phyloP scores from a whole-genome alignment of 2,797 vertebrate species.

The Semotilus atromaculatus region DNA sequence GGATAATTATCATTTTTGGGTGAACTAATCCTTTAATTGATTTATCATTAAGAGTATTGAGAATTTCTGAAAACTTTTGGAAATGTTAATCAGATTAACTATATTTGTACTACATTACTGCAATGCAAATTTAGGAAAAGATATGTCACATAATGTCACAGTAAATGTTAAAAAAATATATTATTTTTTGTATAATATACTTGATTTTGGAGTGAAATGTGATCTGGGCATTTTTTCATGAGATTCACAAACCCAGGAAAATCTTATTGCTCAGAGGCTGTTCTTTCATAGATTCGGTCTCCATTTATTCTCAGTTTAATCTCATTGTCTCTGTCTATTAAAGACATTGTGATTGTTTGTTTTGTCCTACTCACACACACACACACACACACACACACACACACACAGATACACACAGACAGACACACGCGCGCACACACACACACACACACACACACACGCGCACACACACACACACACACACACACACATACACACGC shows the following conservation, averaged over 20 bases:
- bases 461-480: constrained; percentile 22
- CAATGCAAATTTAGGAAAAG: not conserved
- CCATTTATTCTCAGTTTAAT: not conserved
- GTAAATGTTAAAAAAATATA: too few relatives aligned
- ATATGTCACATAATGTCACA: not conserved
- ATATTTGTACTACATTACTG: not conserved
- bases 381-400: constrained; percentile 21
- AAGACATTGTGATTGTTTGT: constrained; percentile 41
- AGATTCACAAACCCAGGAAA: not conserved
- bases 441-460: constrained; percentile 22
- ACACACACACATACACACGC: not conserved
- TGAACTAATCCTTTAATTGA: not conserved
- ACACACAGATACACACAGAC: not conserved
- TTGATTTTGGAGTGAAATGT: not conserved
- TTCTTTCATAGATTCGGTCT: not conserved
- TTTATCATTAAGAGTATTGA: not conserved
- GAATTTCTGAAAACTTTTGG: not conserved
- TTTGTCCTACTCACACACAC: not conserved
- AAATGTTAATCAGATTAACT: too few relatives aligned
- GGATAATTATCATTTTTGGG: too few relatives aligned
- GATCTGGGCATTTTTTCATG: not conserved
- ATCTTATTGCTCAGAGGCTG: not conserved
- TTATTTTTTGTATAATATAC: not conserved
- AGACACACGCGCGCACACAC: not conserved
- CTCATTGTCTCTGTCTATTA: not conserved